A percentile compares a stretch with the other conserved stretches of the same genome.
phyloP scores from a whole-genome alignment of 2,797 vertebrate genomes.

The Pelodytes ibericus region DNA sequence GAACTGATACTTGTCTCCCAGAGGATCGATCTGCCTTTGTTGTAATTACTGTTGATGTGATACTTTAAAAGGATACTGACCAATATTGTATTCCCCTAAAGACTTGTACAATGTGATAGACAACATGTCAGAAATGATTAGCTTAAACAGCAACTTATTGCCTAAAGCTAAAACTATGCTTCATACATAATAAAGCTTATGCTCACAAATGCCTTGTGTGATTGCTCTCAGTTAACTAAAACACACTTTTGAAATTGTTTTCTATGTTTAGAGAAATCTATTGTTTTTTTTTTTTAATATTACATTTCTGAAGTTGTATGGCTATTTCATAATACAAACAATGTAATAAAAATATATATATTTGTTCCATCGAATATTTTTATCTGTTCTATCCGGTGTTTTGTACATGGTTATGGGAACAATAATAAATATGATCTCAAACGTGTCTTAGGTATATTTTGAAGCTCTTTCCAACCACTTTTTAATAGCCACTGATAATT shows the following conservation, averaged over 20 bases:
- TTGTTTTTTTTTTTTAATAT: background rate
- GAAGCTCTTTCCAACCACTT: too few relatives aligned
- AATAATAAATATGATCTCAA: too few relatives aligned
- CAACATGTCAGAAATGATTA: conserved; percentile 37
- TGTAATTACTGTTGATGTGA: conserved; percentile 42
- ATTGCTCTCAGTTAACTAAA: conserved; percentile 3
- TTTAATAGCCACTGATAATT: too few relatives aligned
- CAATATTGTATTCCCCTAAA: conserved; percentile 50
- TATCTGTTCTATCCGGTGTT: too few relatives aligned
- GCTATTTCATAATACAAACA: conserved; percentile 12
- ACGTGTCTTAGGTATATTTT: too few relatives aligned
- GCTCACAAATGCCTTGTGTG: conserved; percentile 39
- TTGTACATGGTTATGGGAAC: too few relatives aligned
- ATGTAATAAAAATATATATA: too few relatives aligned
- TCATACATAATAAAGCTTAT: conserved; percentile 39
- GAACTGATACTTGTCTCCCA: conserved; percentile 25
- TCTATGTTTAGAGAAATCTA: conserved; percentile 10
- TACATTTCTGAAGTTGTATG: background rate
- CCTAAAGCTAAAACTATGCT: conserved; percentile 28
- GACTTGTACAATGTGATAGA: conserved; percentile 28
- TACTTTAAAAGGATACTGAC: conserved; percentile 35
- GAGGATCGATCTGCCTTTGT: conserved; percentile 18
- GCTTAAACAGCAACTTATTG: conserved; percentile 19
- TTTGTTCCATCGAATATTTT: too few relatives aligned
- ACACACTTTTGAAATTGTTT: conserved; percentile 30